phyloP scores from a whole-genome alignment of 64 coral and sea anemone species.

The Pocillopora verrucosa region DNA sequence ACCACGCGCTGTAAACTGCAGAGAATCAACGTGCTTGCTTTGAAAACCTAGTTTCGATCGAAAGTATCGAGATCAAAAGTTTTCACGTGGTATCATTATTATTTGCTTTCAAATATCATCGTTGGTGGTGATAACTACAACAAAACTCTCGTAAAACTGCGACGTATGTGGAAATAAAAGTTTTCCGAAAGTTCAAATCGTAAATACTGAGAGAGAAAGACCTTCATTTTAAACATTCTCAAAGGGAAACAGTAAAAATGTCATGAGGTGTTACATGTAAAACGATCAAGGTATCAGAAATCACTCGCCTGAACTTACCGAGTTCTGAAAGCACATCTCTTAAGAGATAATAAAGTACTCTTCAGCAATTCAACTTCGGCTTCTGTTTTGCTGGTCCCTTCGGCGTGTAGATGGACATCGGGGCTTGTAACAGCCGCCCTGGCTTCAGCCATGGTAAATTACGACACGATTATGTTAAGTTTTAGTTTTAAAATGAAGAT shows the following conservation, averaged over 20 bases:
- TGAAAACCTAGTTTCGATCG: no score
- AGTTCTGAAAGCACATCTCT: conserved; percentile 90
- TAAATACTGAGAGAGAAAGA: background rate
- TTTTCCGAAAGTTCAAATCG: background rate
- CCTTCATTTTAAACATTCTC: background rate
- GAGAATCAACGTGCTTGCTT: no score
- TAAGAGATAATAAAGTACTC: conserved; percentile 79
- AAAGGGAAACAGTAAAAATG: background rate
- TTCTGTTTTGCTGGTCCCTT: conserved; percentile 90
- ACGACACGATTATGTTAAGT: background rate
- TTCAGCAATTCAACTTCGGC: conserved; percentile 91
- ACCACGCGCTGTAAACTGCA: no score
- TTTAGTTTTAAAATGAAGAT: background rate
- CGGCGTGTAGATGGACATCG: conserved; percentile 79
- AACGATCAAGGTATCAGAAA: background rate
- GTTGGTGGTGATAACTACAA: no score
- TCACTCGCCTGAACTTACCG: conserved; percentile 48
- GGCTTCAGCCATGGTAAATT: conserved; percentile 88
- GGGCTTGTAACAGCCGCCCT: conserved; percentile 90
- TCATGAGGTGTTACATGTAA: background rate
- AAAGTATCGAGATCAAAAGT: no score
- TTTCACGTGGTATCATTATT: no score
- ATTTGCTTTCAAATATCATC: no score
- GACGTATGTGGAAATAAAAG: no score
- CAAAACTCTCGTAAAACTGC: no score